These are phyloP conservation scores for Aurelia sp. DNA, from an alignment of 30 jellyfish, hydroid and myxozoan genomes.

Conservation along the genomic window DNA sequence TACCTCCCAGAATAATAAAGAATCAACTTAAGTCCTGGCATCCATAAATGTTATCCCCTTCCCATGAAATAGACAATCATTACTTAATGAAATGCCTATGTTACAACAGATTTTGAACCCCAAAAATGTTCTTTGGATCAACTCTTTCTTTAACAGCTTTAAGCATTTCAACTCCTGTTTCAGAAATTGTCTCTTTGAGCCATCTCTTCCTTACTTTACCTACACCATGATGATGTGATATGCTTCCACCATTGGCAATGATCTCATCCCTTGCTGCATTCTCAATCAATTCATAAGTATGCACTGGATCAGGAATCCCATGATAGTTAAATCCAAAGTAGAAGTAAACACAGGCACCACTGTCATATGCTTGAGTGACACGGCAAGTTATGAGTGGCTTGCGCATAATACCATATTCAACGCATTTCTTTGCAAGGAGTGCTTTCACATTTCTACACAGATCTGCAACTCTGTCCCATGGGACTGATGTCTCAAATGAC, in stretches of 20 bases:
- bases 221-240: conserved; percentile 97
- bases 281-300: conserved; percentile 86
- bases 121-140: conserved; percentile 91
- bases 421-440: conserved; percentile 73
- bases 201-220: conserved; percentile 89
- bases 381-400: conserved; percentile 94
- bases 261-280: conserved; percentile 96
- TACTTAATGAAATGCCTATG: neutral
- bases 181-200: conserved; percentile 74
- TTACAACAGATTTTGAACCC: conserved; percentile 84
- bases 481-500: conserved; percentile 98
- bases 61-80: no score
- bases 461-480: conserved; percentile 95
- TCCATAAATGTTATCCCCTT: no score
- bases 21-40: no score
- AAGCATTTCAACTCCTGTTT: conserved; percentile 85
- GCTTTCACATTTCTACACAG: conserved; percentile 90
- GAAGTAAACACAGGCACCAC: conserved; percentile 98
- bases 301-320: conserved; percentile 85
- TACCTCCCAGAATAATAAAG: no score
- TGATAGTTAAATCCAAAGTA: conserved; percentile 90
- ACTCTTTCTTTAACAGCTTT: conserved; percentile 82
- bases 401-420: conserved; percentile 74
- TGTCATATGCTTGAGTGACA: conserved; percentile 97
- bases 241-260: conserved; percentile 94